These are phyloP conservation scores for Protobothrops mucrosquamatus DNA, from an alignment of 2,113 vertebrate species.

Conservation along the genomic window DNA sequence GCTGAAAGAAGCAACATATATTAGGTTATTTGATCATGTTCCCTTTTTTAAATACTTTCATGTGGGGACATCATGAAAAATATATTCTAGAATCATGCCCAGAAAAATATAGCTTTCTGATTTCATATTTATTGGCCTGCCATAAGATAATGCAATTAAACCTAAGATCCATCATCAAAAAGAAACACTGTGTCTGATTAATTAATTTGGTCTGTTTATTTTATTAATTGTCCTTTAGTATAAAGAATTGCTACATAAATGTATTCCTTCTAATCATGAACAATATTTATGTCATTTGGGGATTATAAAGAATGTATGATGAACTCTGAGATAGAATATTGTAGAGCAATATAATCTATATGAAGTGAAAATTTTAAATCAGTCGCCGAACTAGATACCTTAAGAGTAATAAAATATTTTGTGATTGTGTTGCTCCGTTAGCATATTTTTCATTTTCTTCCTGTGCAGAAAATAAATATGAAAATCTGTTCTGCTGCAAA, in stretches of 20 bases:
- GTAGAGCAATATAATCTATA: constrained; percentile 36
- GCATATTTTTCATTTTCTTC: constrained; percentile 45
- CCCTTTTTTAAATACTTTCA: background rate
- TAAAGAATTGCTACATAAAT: background rate
- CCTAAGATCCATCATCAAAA: background rate
- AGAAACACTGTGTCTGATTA: constrained; percentile 6
- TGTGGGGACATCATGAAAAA: background rate
- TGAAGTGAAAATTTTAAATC: constrained; percentile 38
- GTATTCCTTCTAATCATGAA: constrained; percentile 9
- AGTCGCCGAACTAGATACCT: constrained; percentile 35
- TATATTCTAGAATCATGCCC: background rate
- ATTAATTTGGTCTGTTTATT: background rate
- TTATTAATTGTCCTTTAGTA: constrained; percentile 35
- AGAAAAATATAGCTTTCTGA: background rate
- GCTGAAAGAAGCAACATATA: background rate
- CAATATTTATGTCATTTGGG: constrained; percentile 49
- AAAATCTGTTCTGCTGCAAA: constrained; percentile 25
- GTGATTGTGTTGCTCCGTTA: constrained; percentile 32
- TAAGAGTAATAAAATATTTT: constrained; percentile 49
- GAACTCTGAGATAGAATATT: constrained; percentile 40
- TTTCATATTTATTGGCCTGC: background rate
- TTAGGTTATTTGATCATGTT: background rate
- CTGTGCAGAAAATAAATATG: constrained; percentile 34
- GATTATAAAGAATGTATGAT: constrained; percentile 37
- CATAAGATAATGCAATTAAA: background rate